These are phyloP conservation scores for Hedychridium roseum DNA, from an alignment of 2,888 invertebrate genomes.

Conservation along the genomic window DNA sequence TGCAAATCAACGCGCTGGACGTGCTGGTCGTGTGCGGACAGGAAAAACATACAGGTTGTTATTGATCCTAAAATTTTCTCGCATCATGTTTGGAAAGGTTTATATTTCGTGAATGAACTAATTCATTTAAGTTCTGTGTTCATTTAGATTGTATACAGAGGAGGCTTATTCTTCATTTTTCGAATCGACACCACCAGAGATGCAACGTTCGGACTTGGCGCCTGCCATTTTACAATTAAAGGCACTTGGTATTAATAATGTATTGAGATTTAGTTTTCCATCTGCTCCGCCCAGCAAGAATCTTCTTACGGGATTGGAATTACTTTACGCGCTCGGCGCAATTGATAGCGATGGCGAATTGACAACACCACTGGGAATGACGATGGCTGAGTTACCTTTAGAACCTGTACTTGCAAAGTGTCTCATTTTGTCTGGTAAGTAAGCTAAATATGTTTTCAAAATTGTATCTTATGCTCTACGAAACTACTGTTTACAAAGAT, in stretches of 20 bases:
- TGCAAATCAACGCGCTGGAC: constrained; percentile 90
- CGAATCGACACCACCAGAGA: constrained; percentile 85
- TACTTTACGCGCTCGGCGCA: constrained; percentile 84
- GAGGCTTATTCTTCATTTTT: constrained; percentile 76
- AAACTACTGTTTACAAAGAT: background rate
- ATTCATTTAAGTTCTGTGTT: constrained; percentile 12
- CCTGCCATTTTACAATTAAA: constrained; percentile 88
- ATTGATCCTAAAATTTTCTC: background rate
- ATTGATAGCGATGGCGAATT: constrained; percentile 81
- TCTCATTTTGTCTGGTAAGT: constrained; percentile 77
- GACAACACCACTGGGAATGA: constrained; percentile 79
- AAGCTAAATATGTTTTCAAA: background rate
- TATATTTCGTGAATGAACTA: background rate
- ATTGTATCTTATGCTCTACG: background rate
- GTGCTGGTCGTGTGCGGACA: constrained; percentile 84
- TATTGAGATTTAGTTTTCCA: constrained; percentile 90
- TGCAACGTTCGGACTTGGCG: constrained; percentile 88
- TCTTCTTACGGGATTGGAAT: constrained; percentile 84
- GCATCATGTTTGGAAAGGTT: background rate
- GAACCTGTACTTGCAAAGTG: constrained; percentile 88
- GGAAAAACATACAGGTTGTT: constrained; percentile 84
- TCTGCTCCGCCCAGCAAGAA: constrained; percentile 91
- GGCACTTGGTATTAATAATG: constrained; percentile 92
- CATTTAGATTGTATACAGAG: constrained; percentile 78
- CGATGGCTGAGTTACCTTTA: constrained; percentile 93